These are phyloP conservation scores for Apolygus lucorum DNA, from an alignment of 1,140 invertebrate genomes.

Conservation along the genomic window DNA sequence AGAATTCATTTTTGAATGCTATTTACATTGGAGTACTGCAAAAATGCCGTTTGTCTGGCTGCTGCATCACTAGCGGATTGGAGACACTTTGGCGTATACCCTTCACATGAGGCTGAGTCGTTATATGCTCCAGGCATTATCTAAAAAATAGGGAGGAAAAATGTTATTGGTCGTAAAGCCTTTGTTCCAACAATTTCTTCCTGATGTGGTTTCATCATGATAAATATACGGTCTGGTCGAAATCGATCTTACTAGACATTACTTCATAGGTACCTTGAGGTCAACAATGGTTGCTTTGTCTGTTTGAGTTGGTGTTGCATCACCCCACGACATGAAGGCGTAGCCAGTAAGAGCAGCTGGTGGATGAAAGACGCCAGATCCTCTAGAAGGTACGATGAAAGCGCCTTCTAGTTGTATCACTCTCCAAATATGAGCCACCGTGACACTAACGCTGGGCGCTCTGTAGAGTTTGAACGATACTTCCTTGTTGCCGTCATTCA, in stretches of 20 bases:
- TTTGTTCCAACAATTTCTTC: no score
- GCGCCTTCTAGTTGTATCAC: constrained; percentile 35
- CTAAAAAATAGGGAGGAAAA: not conserved
- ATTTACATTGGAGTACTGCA: constrained; percentile 35
- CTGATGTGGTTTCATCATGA: no score
- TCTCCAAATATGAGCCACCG: constrained; percentile 31
- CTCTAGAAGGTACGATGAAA: constrained; percentile 33
- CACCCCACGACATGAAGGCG: constrained; percentile 35
- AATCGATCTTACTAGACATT: no score
- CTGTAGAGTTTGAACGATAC: constrained; percentile 33
- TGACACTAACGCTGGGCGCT: constrained; percentile 31
- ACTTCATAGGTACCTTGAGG: constrained; percentile 29
- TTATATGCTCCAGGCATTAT: constrained; percentile 29
- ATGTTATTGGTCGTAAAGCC: no score
- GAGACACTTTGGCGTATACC: constrained; percentile 32
- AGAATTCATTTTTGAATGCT: no score
- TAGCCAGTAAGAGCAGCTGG: constrained; percentile 33
- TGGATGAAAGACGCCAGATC: constrained; percentile 32
- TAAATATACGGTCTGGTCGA: no score
- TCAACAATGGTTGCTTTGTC: constrained; percentile 32
- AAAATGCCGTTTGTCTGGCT: constrained; percentile 32
- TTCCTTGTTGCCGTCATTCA: constrained; percentile 33
- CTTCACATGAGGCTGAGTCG: constrained; percentile 28
- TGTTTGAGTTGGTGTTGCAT: constrained; percentile 25
- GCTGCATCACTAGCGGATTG: constrained; percentile 34